phyloP scores from a whole-genome alignment of 2,113 vertebrate genomes.

The Colius striatus region DNA sequence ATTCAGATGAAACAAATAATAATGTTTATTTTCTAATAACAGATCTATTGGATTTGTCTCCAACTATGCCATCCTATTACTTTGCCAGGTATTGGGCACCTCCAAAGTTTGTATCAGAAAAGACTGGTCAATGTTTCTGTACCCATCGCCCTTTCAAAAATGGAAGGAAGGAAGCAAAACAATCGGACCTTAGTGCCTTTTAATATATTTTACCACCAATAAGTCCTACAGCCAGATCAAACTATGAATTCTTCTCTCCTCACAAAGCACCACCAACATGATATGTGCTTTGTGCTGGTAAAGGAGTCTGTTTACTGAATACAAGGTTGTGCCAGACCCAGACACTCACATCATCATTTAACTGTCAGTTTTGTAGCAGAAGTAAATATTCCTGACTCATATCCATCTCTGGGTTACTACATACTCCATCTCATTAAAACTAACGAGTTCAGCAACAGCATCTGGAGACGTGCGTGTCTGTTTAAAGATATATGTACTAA shows the following conservation, averaged over 20 bases:
- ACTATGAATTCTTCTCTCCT: background rate
- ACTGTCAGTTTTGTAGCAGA: background rate
- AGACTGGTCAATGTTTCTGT: background rate
- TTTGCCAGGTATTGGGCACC: background rate
- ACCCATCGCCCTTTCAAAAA: background rate
- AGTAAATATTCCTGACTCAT: background rate
- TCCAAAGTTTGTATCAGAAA: background rate
- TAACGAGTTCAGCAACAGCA: background rate
- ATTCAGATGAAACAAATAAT: background rate
- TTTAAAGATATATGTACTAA: background rate
- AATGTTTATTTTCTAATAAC: background rate
- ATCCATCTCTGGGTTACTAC: background rate
- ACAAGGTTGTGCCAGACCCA: background rate
- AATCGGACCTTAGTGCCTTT: background rate
- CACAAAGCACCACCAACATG: fast-evolving
- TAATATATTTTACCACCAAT: background rate
- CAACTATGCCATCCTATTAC: background rate
- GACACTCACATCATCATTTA: background rate
- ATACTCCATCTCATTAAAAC: background rate
- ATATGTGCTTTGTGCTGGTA: background rate
- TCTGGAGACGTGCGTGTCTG: background rate
- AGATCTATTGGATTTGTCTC: background rate
- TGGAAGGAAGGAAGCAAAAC: background rate
- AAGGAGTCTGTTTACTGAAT: background rate
- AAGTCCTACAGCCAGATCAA: background rate